Conservation (phyloP, 2,888 invertebrate species). For the Clitarchus hookeri region DNA sequence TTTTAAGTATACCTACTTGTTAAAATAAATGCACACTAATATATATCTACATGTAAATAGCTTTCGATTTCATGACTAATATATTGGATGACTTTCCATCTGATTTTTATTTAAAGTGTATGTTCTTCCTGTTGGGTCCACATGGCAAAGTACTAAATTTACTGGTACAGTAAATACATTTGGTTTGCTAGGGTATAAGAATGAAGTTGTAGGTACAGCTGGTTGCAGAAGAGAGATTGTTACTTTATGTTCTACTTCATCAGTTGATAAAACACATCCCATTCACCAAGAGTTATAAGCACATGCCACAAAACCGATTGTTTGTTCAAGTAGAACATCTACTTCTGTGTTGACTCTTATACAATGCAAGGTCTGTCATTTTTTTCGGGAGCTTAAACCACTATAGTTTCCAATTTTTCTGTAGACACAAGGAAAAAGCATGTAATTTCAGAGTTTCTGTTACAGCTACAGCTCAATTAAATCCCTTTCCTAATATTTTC, state of each 20-base stretch:
- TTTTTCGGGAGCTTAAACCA: no score
- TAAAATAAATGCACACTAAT: neutral
- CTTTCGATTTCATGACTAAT: neutral
- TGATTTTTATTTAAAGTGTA: neutral
- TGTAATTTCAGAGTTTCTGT: neutral
- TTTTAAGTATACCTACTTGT: neutral
- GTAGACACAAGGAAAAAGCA: no score
- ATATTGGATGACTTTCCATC: slow-evolving; percentile 1
- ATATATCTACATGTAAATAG: neutral
- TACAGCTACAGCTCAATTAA: no score
- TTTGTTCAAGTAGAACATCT: slow-evolving; percentile 18
- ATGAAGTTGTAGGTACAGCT: neutral
- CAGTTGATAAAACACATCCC: slow-evolving; percentile 18
- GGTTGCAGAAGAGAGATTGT: slow-evolving; percentile 16
- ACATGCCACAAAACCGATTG: slow-evolving; percentile 1
- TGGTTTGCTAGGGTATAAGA: no score
- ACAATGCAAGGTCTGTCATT: neutral
- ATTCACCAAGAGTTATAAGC: slow-evolving; percentile 11
- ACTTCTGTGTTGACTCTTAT: neutral
- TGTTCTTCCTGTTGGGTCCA: slow-evolving; percentile 18
- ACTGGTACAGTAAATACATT: neutral
- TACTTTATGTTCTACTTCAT: slow-evolving; percentile 23
- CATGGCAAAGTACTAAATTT: slow-evolving; percentile 3
- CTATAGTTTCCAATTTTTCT: no score
- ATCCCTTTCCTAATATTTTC: no score